Conservation (phyloP, 2,797 vertebrate species). For the Xerus rutilus region DNA sequence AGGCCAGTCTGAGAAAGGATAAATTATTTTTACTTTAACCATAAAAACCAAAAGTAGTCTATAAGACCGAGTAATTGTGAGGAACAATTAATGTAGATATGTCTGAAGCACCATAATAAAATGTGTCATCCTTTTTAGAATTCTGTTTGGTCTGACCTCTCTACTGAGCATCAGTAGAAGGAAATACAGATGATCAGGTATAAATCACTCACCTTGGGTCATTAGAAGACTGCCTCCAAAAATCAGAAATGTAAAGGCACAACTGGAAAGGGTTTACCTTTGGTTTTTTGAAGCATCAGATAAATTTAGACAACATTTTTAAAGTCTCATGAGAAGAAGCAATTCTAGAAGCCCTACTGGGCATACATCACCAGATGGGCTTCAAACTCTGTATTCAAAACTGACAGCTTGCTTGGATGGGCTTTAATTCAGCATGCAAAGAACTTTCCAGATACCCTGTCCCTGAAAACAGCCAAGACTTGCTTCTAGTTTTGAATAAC, state of each 20-base stretch:
- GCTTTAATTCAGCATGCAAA: constrained; percentile 54
- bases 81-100: background rate
- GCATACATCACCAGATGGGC: background rate
- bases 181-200: background rate
- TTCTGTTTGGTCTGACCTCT: background rate
- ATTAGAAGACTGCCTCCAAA: background rate
- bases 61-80: background rate
- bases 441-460: background rate
- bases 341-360: background rate
- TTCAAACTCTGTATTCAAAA: background rate
- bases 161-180: background rate
- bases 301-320: background rate
- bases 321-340: constrained; percentile 8
- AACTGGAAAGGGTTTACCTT: background rate
- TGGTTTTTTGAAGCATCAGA: background rate
- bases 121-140: background rate
- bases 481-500: constrained; percentile 69
- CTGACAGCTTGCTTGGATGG: background rate
- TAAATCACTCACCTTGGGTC: background rate
- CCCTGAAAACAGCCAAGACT: constrained; percentile 4
- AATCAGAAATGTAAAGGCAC: constrained; percentile 1
- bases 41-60: constrained; percentile 14
- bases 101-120: background rate
- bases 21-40: constrained; percentile 48
- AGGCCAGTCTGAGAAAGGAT: background rate